Percentiles rank a stretch among this genome's conserved stretches.
These are phyloP conservation scores for Epinotia ramella DNA, from an alignment of 2,888 invertebrate species.

Conservation along the genomic window DNA sequence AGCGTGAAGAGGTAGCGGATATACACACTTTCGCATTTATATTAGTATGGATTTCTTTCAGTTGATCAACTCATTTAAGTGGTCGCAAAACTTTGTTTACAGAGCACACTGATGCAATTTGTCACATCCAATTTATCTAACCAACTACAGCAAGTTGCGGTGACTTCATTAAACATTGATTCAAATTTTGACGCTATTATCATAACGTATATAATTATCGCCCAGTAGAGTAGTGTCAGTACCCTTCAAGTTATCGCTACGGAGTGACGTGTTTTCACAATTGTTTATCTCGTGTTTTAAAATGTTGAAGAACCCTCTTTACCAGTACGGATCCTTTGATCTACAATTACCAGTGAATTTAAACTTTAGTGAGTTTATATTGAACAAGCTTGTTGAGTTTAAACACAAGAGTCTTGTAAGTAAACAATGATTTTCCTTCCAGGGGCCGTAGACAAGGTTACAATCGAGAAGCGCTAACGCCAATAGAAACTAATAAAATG, in stretches of 20 bases:
- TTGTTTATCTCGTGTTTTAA: constrained; percentile 1
- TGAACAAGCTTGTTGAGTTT: constrained; percentile 22
- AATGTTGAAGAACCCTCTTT: constrained; percentile 32
- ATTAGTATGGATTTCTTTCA: too few species aligned
- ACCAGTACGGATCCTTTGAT: constrained; percentile 34
- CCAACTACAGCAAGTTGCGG: too few species aligned
- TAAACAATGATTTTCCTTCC: not conserved
- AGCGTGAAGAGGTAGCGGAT: too few species aligned
- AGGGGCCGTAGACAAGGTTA: too few species aligned
- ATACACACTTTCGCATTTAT: too few species aligned
- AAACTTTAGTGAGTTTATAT: constrained; percentile 37
- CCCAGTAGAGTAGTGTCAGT: constrained; percentile 6
- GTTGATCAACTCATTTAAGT: too few species aligned
- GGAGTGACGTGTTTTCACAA: not conserved
- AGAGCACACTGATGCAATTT: too few species aligned
- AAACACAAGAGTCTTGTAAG: constrained; percentile 32
- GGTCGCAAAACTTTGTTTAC: too few species aligned
- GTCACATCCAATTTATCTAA: too few species aligned
- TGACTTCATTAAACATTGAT: not conserved
- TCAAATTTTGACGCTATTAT: not conserved
- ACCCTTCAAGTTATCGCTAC: not conserved
- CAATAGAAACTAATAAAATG: too few species aligned
- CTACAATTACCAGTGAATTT: constrained; percentile 34
- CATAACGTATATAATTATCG: not conserved
- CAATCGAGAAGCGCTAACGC: too few species aligned